Conservation (phyloP, 2,797 vertebrate genomes). For the Pitangus sulphuratus region DNA sequence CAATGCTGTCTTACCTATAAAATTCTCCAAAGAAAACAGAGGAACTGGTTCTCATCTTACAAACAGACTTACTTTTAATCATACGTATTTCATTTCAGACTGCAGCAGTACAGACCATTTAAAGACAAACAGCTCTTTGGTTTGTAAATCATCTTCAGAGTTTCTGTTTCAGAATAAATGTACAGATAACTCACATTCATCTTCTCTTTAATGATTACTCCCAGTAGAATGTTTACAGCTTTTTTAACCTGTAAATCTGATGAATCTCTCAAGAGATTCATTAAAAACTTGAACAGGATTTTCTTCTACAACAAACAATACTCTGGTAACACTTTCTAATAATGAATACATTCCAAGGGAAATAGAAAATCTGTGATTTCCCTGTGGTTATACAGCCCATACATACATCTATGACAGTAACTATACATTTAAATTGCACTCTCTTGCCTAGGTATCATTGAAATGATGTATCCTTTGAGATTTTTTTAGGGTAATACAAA, state of each 20-base stretch:
- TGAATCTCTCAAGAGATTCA: conserved; percentile 75
- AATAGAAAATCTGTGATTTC: conserved; percentile 53
- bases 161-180: not conserved
- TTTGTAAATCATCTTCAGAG: conserved; percentile 19
- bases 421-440: not conserved
- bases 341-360: conserved; percentile 67
- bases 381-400: conserved; percentile 22
- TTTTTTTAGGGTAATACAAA: not conserved
- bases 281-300: conserved; percentile 73
- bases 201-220: conserved; percentile 40
- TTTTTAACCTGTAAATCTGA: conserved; percentile 71
- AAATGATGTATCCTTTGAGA: not conserved
- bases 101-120: not conserved
- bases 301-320: conserved; percentile 72
- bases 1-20: not conserved
- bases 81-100: not conserved
- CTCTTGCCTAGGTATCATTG: not conserved
- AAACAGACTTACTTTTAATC: not conserved
- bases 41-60: not conserved
- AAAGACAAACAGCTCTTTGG: not conserved
- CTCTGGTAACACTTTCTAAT: conserved; percentile 67
- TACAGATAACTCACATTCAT: conserved; percentile 30
- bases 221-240: conserved; percentile 62
- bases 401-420: not conserved
- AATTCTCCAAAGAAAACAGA: not conserved